Base-by-base conservation (phyloP, 1,140 invertebrate species). In the Anoplolepis gracilipes region DNA sequence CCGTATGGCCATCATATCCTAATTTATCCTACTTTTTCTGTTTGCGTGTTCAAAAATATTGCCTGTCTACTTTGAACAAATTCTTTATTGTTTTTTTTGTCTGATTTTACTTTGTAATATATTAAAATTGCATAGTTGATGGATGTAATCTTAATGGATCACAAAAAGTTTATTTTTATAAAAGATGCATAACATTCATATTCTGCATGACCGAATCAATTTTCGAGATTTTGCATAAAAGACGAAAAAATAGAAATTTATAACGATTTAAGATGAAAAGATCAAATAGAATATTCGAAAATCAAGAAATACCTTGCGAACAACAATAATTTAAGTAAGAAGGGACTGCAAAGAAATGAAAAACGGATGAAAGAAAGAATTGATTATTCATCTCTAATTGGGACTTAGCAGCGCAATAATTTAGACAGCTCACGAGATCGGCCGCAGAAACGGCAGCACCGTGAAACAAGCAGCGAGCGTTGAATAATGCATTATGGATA, bases 401-500 rank as follows among this genome's bases (percentile, higher is more conserved):
- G 16, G 46, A 79, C 11, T 78, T 79, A 42, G 13, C 39, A 10
- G 36, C 13, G 49, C 25, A 59, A 87, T 79, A 79, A 79, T 79
- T 72, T 72, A 78, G 25, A 28, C 33, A 33, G 25, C 53, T 46
- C 53, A 22, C 42, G 65, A 76, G 42, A 84, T 65, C 59, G 59
- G 19, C 42, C 69, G 30, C 73, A 69, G 64, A 79, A 85, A 57
- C 62, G 36, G 36, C 84, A 53, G 22, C 55, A 28, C 13, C 75
- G 64, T 70, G 46, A 70, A 70, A 85, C 75, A 85, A 87, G 53
- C 33, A 25, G 7, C 67, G 28, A 49, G 28, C 16, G 75, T 73
- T 77, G 87, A 73, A 84, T 86, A 86, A 88, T 88, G 72, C 64
- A 84, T 86, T 57, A 59, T 39, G 85, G 57, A 86, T 72, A 49